A percentile compares a stretch with the other conserved stretches of the same genome.
phyloP scores from a whole-genome alignment of 1,140 invertebrate genomes.

The Panagrolaimus sp. region DNA sequence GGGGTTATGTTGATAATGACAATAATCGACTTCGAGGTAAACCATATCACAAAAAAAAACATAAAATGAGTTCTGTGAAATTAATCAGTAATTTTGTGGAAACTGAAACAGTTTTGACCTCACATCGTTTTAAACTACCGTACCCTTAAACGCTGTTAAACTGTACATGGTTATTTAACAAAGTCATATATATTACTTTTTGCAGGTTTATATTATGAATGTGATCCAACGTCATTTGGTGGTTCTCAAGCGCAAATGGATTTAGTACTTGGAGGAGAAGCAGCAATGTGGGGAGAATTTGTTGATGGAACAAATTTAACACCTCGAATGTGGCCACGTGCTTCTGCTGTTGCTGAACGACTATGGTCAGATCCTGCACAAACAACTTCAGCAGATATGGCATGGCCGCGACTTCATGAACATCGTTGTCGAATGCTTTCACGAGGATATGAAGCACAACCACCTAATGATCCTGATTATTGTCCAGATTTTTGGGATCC shows the following conservation, averaged over 20 bases:
- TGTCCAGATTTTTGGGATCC: slow-evolving; percentile 28
- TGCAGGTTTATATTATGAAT: slow-evolving; percentile 66
- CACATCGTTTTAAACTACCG: no score
- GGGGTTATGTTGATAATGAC: slow-evolving; percentile 19
- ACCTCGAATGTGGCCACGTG: slow-evolving; percentile 64
- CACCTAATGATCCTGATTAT: slow-evolving; percentile 52
- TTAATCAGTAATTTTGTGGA: no score
- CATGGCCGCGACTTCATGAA: slow-evolving; percentile 57
- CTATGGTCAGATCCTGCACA: slow-evolving; percentile 66
- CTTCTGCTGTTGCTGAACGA: slow-evolving; percentile 74
- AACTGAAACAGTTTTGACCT: no score
- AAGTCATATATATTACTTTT: neutral
- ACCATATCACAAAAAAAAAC: no score
- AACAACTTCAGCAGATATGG: slow-evolving; percentile 43
- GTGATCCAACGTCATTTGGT: slow-evolving; percentile 70
- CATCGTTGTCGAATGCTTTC: slow-evolving; percentile 51
- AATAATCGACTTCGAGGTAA: slow-evolving; percentile 25
- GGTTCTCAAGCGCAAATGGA: slow-evolving; percentile 53
- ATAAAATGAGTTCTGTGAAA: no score
- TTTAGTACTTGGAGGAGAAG: slow-evolving; percentile 73
- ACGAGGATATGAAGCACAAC: slow-evolving; percentile 48
- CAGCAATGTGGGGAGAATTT: slow-evolving; percentile 74
- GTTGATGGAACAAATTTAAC: slow-evolving; percentile 59
- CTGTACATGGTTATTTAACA: no score
- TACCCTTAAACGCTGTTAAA: no score